A percentile compares a stretch with the other conserved stretches of the same genome.
Conservation (phyloP, 2,113 vertebrate genomes). For the Aegithalos caudatus region DNA sequence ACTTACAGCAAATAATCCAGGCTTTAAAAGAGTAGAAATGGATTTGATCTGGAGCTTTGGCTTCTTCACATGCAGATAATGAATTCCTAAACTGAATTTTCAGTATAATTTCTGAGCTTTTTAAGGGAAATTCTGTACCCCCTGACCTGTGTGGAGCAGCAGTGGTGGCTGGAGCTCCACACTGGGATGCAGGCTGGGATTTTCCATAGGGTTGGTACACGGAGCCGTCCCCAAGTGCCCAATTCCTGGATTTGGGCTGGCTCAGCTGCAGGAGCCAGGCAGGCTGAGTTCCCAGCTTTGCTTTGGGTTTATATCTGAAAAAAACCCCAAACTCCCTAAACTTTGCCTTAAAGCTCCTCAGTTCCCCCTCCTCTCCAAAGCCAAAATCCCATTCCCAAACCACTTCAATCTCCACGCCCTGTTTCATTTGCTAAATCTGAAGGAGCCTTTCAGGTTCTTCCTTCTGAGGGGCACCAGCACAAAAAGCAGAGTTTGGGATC, state of each 20-base stretch:
- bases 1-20: not conserved
- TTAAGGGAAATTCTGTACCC: not conserved
- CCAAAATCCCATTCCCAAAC: not conserved
- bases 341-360: slow-evolving; percentile 4
- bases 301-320: slow-evolving; percentile 15
- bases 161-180: not conserved
- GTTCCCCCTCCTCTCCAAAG: not conserved
- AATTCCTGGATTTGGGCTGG: not conserved
- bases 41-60: not conserved
- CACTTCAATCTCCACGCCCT: not conserved
- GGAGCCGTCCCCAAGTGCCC: not conserved
- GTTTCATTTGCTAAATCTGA: not conserved
- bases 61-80: not conserved
- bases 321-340: not conserved
- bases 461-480: not conserved
- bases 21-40: not conserved
- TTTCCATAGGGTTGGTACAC: rapidly evolving
- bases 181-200: rapidly evolving
- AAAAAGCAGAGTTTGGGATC: slow-evolving; percentile 5
- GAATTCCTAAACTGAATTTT: not conserved
- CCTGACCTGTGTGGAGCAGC: not conserved
- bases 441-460: slow-evolving; percentile 9
- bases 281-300: not conserved
- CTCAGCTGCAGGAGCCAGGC: not conserved
- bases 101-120: not conserved